Evolutionary conservation across 1,140 invertebrate species (phyloP).

Genomic region (Ylistrum balloti): DNA sequence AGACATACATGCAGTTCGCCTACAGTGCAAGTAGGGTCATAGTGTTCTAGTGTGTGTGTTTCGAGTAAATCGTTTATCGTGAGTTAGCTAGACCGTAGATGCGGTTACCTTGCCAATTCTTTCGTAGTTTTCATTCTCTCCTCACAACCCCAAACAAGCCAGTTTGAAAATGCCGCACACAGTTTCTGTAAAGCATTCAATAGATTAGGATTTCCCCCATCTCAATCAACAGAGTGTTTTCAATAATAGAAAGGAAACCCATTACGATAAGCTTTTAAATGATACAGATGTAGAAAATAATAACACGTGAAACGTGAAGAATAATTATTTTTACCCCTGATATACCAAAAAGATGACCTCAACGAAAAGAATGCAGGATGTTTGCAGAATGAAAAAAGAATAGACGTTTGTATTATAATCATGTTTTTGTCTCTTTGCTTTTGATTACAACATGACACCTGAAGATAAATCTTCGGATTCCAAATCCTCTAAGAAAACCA

Average conservation of each 20-base stretch:
- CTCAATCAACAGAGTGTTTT: not conserved
- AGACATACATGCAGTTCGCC: no score
- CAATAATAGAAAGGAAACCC: no score
- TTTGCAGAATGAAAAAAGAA: not conserved
- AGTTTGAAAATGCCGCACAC: not conserved
- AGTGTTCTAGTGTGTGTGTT: no score
- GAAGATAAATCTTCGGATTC: not conserved
- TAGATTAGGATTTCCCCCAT: not conserved
- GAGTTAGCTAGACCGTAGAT: no score
- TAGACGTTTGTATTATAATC: not conserved
- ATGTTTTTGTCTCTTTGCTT: not conserved
- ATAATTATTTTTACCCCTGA: no score
- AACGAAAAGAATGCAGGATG: not conserved
- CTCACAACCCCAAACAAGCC: conserved; percentile 37
- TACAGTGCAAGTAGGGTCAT: no score
- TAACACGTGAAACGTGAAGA: not conserved
- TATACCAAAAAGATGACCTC: no score
- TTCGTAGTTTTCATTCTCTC: conserved; percentile 73
- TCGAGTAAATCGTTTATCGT: no score
- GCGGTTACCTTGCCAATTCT: conserved; percentile 70
- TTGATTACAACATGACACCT: not conserved
- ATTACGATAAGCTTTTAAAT: no score
- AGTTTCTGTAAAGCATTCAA: not conserved
- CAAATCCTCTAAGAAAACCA: conserved; percentile 47
- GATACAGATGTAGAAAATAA: not conserved